Conservation (phyloP, 2,888 invertebrate species). For the Mantis religiosa region DNA sequence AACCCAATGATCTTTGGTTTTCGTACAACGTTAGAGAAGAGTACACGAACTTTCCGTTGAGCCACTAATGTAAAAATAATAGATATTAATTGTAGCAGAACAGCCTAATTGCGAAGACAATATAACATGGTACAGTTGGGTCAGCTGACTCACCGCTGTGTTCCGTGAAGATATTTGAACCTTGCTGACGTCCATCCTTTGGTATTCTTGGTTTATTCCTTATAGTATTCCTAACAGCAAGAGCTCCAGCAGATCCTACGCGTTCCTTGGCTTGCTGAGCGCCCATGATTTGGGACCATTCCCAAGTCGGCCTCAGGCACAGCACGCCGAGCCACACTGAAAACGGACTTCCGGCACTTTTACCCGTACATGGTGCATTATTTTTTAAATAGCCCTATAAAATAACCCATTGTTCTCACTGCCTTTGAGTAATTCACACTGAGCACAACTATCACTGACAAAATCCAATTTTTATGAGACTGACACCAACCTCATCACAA, state of each 20-base stretch:
- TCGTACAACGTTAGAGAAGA: neutral
- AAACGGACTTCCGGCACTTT: slow-evolving; percentile 36
- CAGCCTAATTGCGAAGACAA: neutral
- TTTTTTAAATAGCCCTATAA: slow-evolving; percentile 8
- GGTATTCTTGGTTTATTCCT: slow-evolving; percentile 66
- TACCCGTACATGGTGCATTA: slow-evolving; percentile 27
- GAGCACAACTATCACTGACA: neutral
- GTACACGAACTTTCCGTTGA: neutral
- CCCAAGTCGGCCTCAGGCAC: slow-evolving; percentile 36
- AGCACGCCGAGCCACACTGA: slow-evolving; percentile 41
- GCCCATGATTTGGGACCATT: slow-evolving; percentile 65
- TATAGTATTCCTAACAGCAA: slow-evolving; percentile 40
- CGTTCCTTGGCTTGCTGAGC: slow-evolving; percentile 93
- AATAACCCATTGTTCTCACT: neutral
- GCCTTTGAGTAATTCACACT: neutral
- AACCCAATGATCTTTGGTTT: neutral
- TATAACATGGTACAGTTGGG: neutral
- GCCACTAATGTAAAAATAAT: neutral
- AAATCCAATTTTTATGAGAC: slow-evolving; percentile 30
- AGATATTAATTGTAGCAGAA: neutral
- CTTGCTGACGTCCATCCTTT: slow-evolving; percentile 79
- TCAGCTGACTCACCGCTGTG: slow-evolving; percentile 74
- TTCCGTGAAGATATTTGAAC: slow-evolving; percentile 90
- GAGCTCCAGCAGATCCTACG: slow-evolving; percentile 63
- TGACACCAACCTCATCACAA: slow-evolving; percentile 30